Base-by-base conservation (phyloP, 2,888 invertebrate genomes). In the Drosophila fungiperda region DNA sequence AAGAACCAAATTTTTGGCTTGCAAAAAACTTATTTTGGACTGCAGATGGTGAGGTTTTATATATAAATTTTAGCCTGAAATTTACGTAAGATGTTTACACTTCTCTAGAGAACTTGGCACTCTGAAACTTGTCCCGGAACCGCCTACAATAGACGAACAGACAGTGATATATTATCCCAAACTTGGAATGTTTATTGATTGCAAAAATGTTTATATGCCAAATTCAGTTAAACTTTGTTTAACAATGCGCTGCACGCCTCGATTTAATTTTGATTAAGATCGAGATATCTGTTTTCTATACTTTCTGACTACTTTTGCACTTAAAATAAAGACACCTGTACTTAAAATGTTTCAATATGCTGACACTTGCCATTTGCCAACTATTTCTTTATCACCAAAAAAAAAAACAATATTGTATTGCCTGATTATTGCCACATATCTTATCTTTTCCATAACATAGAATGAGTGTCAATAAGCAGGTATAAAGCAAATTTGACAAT, bases 301-400 rank as follows among this genome's bases (percentile, higher is more conserved):
- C 7, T 15, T 20, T 45, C 20, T 20, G 42, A 7, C 7, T 12
- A n/a, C 5, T 40, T 42, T 42, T 42, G 42, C 11, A 20, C n/a
- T 6, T 45, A 29, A n/a, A 26, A 17, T 11, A 29, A 50, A 29
- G 1, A n/a, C 29, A 45, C n/a, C 29, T 26, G 20, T 23, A 20
- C 45, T 35, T 15, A 23, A 26, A 12, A 12, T 23, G 20, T 67
- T 26, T 12, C 7, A 26, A 23, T 49, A 55, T 17, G 42, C 54
- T 33, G 12, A 45, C 53, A 54, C 3, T 49, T 59, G 20, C 15
- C 58, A 50, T 48, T 45, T 35, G 57, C 48, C 55, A 50, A 54
- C 76, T 68, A 60, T 61, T 76, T 80, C n/a, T 65, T 76, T 77
- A 77, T 76, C 80, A 35, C 3, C 0, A 42, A 54, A 45, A 48